Evolutionary conservation across 2,797 vertebrate genomes (phyloP).

Genomic region (Loriculus beryllinus): DNA sequence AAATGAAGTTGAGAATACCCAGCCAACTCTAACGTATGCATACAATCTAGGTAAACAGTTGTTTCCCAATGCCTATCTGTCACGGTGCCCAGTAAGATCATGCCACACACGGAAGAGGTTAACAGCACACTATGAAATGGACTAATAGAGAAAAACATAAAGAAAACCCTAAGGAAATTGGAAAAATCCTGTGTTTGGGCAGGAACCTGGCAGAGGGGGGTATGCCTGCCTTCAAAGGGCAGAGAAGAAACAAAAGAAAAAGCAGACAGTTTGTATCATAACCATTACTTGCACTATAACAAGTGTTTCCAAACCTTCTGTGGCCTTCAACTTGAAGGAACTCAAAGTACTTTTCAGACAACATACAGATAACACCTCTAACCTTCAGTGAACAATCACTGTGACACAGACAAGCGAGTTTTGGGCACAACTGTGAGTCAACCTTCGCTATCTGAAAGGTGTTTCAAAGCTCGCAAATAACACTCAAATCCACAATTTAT

Average conservation of each 20-base stretch:
- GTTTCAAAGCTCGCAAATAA: not conserved
- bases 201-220: not conserved
- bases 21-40: not conserved
- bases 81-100: not conserved
- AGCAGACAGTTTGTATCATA: not conserved
- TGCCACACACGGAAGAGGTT: not conserved
- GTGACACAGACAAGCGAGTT: not conserved
- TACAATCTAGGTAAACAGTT: not conserved
- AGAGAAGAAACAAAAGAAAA: not conserved
- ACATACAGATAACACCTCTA: not conserved
- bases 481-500: not conserved
- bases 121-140: not conserved
- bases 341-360: not conserved
- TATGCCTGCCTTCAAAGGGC: not conserved
- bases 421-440: not conserved
- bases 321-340: not conserved
- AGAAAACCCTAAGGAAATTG: not conserved
- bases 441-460: not conserved
- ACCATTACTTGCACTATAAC: not conserved
- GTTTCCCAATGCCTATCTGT: not conserved
- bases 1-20: not conserved
- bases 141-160: not conserved
- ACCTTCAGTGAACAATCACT: not conserved
- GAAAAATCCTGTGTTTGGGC: not conserved
- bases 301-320: not conserved